Conservation (phyloP, 2,113 vertebrate species). For the Apeltes quadracus region DNA sequence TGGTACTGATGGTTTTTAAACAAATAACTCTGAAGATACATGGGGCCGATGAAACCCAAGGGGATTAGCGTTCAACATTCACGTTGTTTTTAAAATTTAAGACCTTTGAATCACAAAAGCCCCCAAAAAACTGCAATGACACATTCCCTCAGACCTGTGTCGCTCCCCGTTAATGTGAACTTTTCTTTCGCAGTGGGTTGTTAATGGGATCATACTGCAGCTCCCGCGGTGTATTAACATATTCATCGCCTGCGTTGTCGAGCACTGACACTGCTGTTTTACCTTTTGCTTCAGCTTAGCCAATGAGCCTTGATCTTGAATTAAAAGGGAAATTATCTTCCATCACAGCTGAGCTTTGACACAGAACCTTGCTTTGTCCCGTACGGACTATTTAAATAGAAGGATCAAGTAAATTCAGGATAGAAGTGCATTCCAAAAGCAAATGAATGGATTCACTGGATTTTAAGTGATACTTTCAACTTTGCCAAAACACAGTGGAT, state of each 20-base stretch:
- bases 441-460: neutral
- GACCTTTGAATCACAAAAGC: neutral
- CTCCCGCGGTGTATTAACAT: slow-evolving; percentile 44
- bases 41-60: neutral
- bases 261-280: slow-evolving; percentile 54
- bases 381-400: neutral
- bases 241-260: slow-evolving; percentile 45
- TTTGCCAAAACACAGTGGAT: neutral
- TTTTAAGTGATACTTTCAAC: neutral
- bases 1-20: neutral
- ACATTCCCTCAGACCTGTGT: slow-evolving; percentile 28
- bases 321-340: slow-evolving; percentile 60
- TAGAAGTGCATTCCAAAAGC: slow-evolving; percentile 8
- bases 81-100: slow-evolving; percentile 23
- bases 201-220: slow-evolving; percentile 38
- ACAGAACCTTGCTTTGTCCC: slow-evolving; percentile 18
- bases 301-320: slow-evolving; percentile 63
- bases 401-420: slow-evolving; percentile 2
- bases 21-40: neutral
- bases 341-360: slow-evolving; percentile 27
- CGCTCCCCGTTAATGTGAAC: slow-evolving; percentile 13
- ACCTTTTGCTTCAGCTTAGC: slow-evolving; percentile 52
- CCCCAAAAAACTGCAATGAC: neutral
- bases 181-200: slow-evolving; percentile 14
- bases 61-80: slow-evolving; percentile 19